Percentiles rank a stretch among this genome's conserved stretches.
Evolutionary conservation across 2,797 vertebrate species (phyloP).

Genomic region (Lepus oiostolus): DNA sequence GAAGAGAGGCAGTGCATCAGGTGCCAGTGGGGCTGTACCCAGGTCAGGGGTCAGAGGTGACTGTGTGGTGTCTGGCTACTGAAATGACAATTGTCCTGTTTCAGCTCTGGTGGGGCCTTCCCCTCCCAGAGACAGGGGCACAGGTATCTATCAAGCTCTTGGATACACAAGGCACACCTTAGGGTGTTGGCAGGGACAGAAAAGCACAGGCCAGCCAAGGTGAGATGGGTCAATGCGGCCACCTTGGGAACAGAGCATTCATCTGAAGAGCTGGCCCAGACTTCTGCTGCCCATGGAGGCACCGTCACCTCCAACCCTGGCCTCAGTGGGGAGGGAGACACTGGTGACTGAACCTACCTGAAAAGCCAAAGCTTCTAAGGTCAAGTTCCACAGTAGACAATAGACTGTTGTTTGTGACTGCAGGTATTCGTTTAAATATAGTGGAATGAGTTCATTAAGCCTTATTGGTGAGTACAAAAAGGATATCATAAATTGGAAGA

Average conservation of each 20-base stretch:
- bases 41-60: background rate
- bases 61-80: background rate
- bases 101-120: background rate
- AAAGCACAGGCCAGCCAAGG: background rate
- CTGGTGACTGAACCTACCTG: background rate
- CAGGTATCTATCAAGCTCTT: background rate
- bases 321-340: too few relatives aligned
- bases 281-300: rapidly evolving
- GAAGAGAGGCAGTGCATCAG: background rate
- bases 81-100: background rate
- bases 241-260: rapidly evolving
- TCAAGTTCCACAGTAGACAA: background rate
- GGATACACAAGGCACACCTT: background rate
- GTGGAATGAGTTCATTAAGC: constrained; percentile 60
- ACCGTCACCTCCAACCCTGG: too few relatives aligned
- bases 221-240: rapidly evolving
- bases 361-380: background rate
- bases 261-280: too few relatives aligned
- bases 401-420: background rate
- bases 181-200: background rate
- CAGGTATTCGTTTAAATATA: constrained; percentile 66
- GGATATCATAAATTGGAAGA: constrained; percentile 26
- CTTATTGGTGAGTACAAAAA: constrained; percentile 34
- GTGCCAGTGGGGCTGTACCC: background rate
- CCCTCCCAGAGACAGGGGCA: background rate